A percentile compares a stretch with the other conserved stretches of the same genome.
Conservation (phyloP, 2,797 vertebrate genomes). For the Gymnoscopelus microlampas region DNA sequence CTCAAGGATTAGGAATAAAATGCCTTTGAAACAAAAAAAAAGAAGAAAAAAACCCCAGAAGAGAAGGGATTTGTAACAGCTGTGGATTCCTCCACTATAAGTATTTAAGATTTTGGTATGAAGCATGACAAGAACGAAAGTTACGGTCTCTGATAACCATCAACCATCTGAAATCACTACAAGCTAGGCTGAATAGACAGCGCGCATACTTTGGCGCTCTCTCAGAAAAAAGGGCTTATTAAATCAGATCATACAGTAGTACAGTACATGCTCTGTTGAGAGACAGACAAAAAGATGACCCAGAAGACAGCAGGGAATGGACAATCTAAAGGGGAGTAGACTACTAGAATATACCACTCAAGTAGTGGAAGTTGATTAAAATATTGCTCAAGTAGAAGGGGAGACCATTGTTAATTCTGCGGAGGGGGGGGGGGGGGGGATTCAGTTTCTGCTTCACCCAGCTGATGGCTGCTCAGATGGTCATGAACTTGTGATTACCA, state of each 20-base stretch:
- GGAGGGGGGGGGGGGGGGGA: too few relatives aligned
- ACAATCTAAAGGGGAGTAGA: neutral
- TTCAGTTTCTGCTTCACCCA: too few relatives aligned
- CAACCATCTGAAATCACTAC: conserved; percentile 39
- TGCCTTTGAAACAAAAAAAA: conserved; percentile 35
- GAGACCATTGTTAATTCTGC: too few relatives aligned
- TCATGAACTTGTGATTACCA: too few relatives aligned
- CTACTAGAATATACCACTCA: too few relatives aligned
- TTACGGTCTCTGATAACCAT: conserved; percentile 35
- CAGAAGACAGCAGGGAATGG: neutral
- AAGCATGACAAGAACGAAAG: conserved; percentile 29
- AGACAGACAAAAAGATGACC: conserved; percentile 3
- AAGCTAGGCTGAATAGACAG: conserved; percentile 34
- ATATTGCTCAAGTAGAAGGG: too few relatives aligned
- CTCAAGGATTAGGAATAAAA: conserved; percentile 42
- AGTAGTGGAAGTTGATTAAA: too few relatives aligned
- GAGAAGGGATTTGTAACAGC: conserved; percentile 32
- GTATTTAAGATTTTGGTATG: conserved; percentile 22
- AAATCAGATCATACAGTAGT: conserved; percentile 19
- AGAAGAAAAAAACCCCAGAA: neutral
- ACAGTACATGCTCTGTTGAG: conserved; percentile 14
- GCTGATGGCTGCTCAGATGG: too few relatives aligned
- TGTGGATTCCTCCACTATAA: conserved; percentile 29
- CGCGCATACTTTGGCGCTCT: conserved; percentile 23
- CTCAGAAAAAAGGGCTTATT: conserved; percentile 39